Conservation (phyloP, 2,888 invertebrate species). For the Drosophila borealis region DNA sequence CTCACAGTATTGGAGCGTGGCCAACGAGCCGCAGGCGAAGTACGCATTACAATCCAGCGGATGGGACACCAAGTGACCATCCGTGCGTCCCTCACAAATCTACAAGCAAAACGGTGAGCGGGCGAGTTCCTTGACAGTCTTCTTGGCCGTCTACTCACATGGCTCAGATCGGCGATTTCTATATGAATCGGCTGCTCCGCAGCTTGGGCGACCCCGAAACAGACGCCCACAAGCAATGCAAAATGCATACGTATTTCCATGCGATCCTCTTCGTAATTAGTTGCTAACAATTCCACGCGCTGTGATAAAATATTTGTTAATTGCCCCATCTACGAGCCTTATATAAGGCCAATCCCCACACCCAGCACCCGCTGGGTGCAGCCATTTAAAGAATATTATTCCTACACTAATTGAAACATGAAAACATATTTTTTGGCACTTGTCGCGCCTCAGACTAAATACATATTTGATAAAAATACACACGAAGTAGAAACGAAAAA, state of each 20-base stretch:
- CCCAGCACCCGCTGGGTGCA: conserved; percentile 52
- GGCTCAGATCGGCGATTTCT: conserved; percentile 48
- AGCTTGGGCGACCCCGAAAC: conserved; percentile 33
- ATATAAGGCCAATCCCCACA: conserved; percentile 38
- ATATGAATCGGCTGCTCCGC: conserved; percentile 18
- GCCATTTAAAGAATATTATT: conserved; percentile 23
- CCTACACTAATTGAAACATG: conserved; percentile 59
- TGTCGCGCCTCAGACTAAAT: conserved; percentile 27
- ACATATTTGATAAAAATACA: conserved; percentile 32
- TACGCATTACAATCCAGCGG: conserved; percentile 78
- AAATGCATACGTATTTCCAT: conserved; percentile 32
- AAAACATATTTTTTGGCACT: conserved; percentile 52
- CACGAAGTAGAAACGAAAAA: neutral
- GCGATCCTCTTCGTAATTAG: neutral
- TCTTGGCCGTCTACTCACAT: conserved; percentile 52
- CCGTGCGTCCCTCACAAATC: conserved; percentile 62
- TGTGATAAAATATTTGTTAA: conserved; percentile 15
- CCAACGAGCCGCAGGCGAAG: conserved; percentile 67
- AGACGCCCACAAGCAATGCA: conserved; percentile 57
- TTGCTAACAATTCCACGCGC: conserved; percentile 10
- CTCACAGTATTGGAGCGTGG: conserved; percentile 67
- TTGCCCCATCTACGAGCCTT: conserved; percentile 7
- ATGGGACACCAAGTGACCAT: conserved; percentile 71
- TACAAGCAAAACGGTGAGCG: conserved; percentile 24
- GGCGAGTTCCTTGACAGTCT: neutral